Conservation (phyloP, 2,113 vertebrate genomes). For the Cyprinodon tularosa region DNA sequence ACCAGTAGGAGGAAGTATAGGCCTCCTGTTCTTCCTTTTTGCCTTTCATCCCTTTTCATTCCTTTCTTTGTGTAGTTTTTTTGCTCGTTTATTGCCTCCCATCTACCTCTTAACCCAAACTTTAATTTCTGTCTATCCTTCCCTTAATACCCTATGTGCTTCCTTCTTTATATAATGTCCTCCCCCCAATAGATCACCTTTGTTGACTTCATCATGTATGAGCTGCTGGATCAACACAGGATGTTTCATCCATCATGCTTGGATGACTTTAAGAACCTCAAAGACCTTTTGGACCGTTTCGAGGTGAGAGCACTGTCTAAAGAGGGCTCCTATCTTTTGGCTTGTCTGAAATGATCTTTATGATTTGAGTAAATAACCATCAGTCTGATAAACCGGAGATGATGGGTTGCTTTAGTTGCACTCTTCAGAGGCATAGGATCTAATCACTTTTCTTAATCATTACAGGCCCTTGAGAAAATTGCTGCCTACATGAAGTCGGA, state of each 20-base stretch:
- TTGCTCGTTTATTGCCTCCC: too few relatives aligned
- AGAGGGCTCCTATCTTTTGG: neutral
- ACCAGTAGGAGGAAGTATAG: neutral
- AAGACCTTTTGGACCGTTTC: slow-evolving; percentile 85
- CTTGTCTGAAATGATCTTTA: neutral
- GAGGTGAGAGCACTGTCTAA: slow-evolving; percentile 80
- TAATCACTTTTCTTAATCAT: neutral
- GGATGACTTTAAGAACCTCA: slow-evolving; percentile 87
- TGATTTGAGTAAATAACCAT: neutral
- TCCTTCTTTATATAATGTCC: neutral
- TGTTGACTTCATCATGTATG: slow-evolving; percentile 91
- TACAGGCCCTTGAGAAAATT: slow-evolving; percentile 88
- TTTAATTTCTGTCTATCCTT: too few relatives aligned
- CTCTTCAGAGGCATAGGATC: neutral
- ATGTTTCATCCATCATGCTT: slow-evolving; percentile 87
- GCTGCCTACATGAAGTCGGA: slow-evolving; percentile 86
- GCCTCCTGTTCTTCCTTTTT: neutral
- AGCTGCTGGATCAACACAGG: slow-evolving; percentile 89
- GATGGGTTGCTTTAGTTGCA: neutral
- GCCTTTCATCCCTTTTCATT: too few relatives aligned
- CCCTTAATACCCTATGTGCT: too few relatives aligned
- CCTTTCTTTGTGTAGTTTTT: too few relatives aligned
- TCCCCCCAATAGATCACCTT: slow-evolving; percentile 85
- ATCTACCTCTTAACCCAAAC: too few relatives aligned
- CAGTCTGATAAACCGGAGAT: neutral